Evolutionary conservation across 2,113 vertebrate species (phyloP).

Genomic region (Megaceryle maxima): DNA sequence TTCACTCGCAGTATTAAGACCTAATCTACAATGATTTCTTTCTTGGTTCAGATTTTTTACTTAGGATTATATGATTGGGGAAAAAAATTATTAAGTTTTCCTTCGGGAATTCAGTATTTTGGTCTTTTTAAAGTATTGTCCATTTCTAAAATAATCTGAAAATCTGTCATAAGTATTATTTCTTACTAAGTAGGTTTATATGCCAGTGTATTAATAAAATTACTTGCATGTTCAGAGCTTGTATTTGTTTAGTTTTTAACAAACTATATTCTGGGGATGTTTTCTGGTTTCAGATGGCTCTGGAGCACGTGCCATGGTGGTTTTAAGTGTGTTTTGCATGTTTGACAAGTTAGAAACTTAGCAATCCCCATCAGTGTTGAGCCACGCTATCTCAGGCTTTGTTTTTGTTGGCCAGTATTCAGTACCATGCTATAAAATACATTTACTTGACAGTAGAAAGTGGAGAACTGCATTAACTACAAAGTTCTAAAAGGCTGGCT

Average conservation of each 20-base stretch:
- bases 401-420: constrained; percentile 76
- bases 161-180: neutral
- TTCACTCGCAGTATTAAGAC: neutral
- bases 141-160: neutral
- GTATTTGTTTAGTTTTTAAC: constrained; percentile 14
- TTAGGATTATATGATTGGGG: neutral
- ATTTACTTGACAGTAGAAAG: constrained; percentile 75
- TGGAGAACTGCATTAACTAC: constrained; percentile 70
- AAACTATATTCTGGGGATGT: neutral
- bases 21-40: neutral
- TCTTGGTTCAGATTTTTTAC: neutral
- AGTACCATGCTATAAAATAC: constrained; percentile 73
- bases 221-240: neutral
- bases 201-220: neutral
- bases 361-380: constrained; percentile 47
- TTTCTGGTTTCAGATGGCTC: neutral
- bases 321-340: constrained; percentile 62
- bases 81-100: neutral
- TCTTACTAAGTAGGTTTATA: neutral
- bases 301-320: constrained; percentile 58
- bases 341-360: constrained; percentile 71
- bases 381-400: constrained; percentile 48
- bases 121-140: neutral
- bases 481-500: constrained; percentile 69
- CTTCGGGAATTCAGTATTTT: neutral